These are phyloP conservation scores for Odontesthes bonariensis DNA, from an alignment of 2,113 vertebrate genomes.

Conservation along the genomic window DNA sequence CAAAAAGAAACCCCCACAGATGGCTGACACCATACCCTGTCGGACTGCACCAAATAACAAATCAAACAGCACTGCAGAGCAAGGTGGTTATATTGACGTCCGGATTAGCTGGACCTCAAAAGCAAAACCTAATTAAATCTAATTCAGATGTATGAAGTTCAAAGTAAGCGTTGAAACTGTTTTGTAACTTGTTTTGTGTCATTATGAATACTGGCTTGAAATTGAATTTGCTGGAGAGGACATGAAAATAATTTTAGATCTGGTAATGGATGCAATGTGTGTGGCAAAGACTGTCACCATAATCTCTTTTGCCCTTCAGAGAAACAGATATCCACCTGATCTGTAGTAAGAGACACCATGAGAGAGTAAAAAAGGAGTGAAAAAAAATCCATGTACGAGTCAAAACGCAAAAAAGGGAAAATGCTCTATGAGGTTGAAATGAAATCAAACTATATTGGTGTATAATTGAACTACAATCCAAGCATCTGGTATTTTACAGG, in stretches of 20 bases:
- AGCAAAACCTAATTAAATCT: conserved; percentile 53
- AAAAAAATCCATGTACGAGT: background rate
- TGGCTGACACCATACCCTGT: conserved; percentile 39
- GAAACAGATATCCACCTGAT: background rate
- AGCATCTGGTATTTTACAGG: too few relatives aligned
- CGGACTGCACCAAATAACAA: conserved; percentile 72
- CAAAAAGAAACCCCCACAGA: conserved; percentile 50
- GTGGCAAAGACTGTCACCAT: background rate
- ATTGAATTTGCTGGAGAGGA: conserved; percentile 20
- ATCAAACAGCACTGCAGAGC: conserved; percentile 70
- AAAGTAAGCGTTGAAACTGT: conserved; percentile 23
- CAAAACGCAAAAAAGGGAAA: background rate
- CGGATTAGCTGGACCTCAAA: conserved; percentile 59
- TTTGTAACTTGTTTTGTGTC: conserved; percentile 18
- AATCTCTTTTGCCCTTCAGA: background rate
- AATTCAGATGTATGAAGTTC: conserved; percentile 52
- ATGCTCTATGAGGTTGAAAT: background rate
- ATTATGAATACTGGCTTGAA: conserved; percentile 21
- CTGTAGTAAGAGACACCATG: background rate
- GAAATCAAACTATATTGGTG: background rate
- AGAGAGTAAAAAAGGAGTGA: background rate
- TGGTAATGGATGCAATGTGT: conserved; percentile 15
- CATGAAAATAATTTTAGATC: conserved; percentile 18
- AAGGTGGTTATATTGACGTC: conserved; percentile 62
- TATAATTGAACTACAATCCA: background rate